Percentiles rank a stretch among this genome's conserved stretches.
These are phyloP conservation scores for Neosilurus mollespiculum DNA, from an alignment of 2,797 vertebrate genomes.

Conservation along the genomic window DNA sequence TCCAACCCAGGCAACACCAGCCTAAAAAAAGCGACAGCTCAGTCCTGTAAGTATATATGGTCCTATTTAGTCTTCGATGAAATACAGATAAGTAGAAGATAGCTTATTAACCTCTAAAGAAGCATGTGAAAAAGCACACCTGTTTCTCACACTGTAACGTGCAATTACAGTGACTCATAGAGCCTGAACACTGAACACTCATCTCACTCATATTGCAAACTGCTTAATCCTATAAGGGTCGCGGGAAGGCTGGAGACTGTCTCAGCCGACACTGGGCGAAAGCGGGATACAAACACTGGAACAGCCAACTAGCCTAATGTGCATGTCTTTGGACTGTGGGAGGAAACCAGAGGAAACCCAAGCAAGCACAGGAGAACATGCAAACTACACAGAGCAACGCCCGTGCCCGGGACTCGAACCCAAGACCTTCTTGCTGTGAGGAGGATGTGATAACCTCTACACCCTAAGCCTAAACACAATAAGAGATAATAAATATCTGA, in stretches of 20 bases:
- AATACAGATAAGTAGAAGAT: not conserved
- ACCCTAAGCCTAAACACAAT: not conserved
- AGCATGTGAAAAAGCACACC: conserved; percentile 27
- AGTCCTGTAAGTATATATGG: not conserved
- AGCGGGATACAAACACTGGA: not conserved
- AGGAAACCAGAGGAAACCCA: too few relatives aligned
- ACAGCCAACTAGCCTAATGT: not conserved
- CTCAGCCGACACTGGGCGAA: too few relatives aligned
- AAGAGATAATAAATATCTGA: not conserved
- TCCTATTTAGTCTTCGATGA: not conserved
- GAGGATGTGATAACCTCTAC: too few relatives aligned
- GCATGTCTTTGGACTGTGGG: too few relatives aligned
- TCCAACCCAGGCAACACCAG: not conserved
- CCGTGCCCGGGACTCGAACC: too few relatives aligned
- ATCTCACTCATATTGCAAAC: too few relatives aligned
- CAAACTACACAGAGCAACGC: too few relatives aligned
- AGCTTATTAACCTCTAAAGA: conserved; percentile 14
- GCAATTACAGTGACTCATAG: conserved; percentile 25
- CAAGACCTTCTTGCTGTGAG: too few relatives aligned
- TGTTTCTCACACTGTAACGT: conserved; percentile 31
- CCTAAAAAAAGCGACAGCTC: not conserved
- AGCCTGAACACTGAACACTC: too few relatives aligned
- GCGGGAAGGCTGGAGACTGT: too few relatives aligned
- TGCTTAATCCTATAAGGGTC: too few relatives aligned
- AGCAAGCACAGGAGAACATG: too few relatives aligned